phyloP scores from a whole-genome alignment of 2,888 invertebrate species.

The Camptogramma bilineatum region DNA sequence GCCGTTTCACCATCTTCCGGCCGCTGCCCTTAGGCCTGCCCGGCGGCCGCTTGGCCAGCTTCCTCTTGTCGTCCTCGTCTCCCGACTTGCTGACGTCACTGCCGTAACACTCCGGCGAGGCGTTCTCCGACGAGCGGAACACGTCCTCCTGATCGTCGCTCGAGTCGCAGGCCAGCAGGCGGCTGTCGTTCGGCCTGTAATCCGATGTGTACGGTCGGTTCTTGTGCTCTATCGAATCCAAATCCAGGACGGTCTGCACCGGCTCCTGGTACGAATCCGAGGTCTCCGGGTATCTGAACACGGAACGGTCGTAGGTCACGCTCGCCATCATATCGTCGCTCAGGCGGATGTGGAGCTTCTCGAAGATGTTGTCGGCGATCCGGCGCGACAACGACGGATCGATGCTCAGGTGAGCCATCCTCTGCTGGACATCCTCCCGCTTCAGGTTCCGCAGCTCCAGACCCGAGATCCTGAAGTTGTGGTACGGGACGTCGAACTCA shows the following conservation, averaged over 20 bases:
- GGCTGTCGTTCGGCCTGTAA: conserved; percentile 69
- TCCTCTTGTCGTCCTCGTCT: conserved; percentile 79
- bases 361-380: conserved; percentile 69
- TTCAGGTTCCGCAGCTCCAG: conserved; percentile 68
- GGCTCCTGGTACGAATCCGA: conserved; percentile 60
- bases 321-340: conserved; percentile 63
- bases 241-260: conserved; percentile 67
- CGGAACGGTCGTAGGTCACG: conserved; percentile 44
- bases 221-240: conserved; percentile 71
- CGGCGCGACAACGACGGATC: conserved; percentile 62
- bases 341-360: conserved; percentile 68
- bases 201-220: conserved; percentile 66
- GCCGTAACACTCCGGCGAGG: conserved; percentile 72
- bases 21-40: conserved; percentile 84
- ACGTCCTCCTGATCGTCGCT: conserved; percentile 77
- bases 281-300: conserved; percentile 70
- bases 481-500: conserved; percentile 74
- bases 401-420: conserved; percentile 66
- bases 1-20: conserved; percentile 74
- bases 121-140: conserved; percentile 70
- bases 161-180: conserved; percentile 66
- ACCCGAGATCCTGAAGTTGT: conserved; percentile 75
- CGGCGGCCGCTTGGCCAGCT: conserved; percentile 80
- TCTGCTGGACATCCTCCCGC: conserved; percentile 69
- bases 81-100: conserved; percentile 78